Base-by-base conservation (phyloP, 2,113 vertebrate species). In the Serranochromis macrocephalus region DNA sequence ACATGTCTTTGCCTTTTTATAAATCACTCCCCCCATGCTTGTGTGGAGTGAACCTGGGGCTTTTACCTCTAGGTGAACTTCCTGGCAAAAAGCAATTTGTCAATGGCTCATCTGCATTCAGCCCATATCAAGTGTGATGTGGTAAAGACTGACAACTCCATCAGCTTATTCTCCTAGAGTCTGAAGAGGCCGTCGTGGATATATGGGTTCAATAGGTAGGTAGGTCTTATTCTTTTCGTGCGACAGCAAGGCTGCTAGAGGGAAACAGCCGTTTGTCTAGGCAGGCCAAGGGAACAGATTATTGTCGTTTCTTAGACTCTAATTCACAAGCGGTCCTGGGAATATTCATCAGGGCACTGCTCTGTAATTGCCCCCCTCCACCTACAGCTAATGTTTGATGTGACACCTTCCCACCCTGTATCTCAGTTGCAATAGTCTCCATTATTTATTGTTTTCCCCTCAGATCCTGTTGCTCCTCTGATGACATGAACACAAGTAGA, bases 21-120 rank as follows among this genome's bases (percentile, higher is more conserved):
- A 93, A 95, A 95, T 95, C 94, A 91, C 88, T 40, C 88, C 82
- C 58, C 40, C 71, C 14, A 29, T 42, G 51, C 54, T 49, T 81
- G 63, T 84, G 57, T 16, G 63, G 75, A 89, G 88, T 66, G 47
- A 90, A 95, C 89, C 87, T 61, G 81, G 45, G 73, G 85, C 80
- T 93, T 84, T 87, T 93, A 94, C 87, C 92, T 94, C 85, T 66
- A 51, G 68, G 87, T 94, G 92, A 95, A 93, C 93, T 92, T 91
- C 75, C 81, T 55, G 87, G 90, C 84, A 82, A 93, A 93, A 93
- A 91, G 92, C 92, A 91, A 93, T 94, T 93, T 94, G 90, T 95
- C 94, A 92, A 51, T 47, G 79, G 87, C 88, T 93, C 93, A 95
- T 95, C 92, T 95, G 93, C 94, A 95, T 95, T 95, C 94, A 88